phyloP scores from a whole-genome alignment of 2,888 invertebrate species.

The Troides helena region DNA sequence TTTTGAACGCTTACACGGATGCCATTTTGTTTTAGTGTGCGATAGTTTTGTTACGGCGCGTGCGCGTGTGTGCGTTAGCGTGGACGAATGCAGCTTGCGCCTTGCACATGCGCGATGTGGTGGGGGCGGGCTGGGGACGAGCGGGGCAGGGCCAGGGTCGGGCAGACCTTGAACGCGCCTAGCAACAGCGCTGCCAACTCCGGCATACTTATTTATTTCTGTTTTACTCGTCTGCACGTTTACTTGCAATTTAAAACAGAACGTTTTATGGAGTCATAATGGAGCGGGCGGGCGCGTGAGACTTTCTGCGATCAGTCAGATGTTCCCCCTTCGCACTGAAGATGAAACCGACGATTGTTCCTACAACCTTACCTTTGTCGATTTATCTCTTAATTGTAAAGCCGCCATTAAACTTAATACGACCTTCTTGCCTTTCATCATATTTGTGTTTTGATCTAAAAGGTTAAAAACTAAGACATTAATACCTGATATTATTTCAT shows the following conservation, averaged over 20 bases:
- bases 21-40: conserved; percentile 28
- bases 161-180: conserved; percentile 73
- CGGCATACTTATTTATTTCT: conserved; percentile 66
- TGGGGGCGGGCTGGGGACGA: conserved; percentile 42
- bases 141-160: conserved; percentile 68
- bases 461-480: too few relatives aligned
- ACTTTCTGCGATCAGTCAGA: conserved; percentile 31
- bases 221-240: conserved; percentile 68
- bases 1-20: conserved; percentile 29
- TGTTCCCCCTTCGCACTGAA: conserved; percentile 16
- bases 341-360: conserved; percentile 27
- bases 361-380: conserved; percentile 2
- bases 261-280: conserved; percentile 64
- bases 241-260: conserved; percentile 63
- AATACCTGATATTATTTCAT: too few relatives aligned
- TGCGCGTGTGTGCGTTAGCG: conserved; percentile 37
- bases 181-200: conserved; percentile 67
- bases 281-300: conserved; percentile 40
- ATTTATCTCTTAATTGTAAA: conserved; percentile 9
- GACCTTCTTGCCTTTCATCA: too few relatives aligned
- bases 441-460: too few relatives aligned
- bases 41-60: conserved; percentile 34
- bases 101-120: conserved; percentile 58
- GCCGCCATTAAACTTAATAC: too few relatives aligned
- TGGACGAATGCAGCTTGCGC: conserved; percentile 63